phyloP scores from a whole-genome alignment of 2,113 vertebrate genomes.

The Sceloporus tristichus region DNA sequence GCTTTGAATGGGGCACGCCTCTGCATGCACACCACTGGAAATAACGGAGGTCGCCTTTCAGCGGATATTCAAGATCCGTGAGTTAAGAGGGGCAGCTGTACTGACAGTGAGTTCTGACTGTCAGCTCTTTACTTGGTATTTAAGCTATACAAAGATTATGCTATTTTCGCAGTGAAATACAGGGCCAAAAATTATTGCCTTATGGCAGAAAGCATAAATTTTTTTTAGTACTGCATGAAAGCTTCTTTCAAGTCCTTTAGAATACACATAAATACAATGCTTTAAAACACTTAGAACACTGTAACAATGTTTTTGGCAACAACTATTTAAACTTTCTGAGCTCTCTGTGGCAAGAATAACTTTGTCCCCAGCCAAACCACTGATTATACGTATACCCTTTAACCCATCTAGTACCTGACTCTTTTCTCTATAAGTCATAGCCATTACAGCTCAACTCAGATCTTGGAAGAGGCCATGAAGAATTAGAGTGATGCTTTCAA shows the following conservation, averaged over 20 bases:
- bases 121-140: background rate
- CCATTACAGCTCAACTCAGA: background rate
- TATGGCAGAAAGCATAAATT: background rate
- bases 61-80: too few relatives aligned
- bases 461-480: background rate
- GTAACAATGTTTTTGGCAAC: background rate
- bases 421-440: background rate
- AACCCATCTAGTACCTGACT: background rate
- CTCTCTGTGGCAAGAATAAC: background rate
- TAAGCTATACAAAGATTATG: background rate
- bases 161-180: background rate
- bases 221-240: conserved; percentile 21
- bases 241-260: background rate
- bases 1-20: too few relatives aligned
- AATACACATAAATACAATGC: background rate
- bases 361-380: background rate
- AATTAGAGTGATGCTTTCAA: background rate
- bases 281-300: background rate
- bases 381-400: background rate
- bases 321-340: conserved; percentile 6
- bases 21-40: too few relatives aligned
- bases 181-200: conserved; percentile 26
- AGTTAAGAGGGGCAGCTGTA: too few relatives aligned
- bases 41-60: too few relatives aligned
- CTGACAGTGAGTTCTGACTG: background rate